Conservation (phyloP, 2,113 vertebrate species). For the Glaucidium brasilianum region DNA sequence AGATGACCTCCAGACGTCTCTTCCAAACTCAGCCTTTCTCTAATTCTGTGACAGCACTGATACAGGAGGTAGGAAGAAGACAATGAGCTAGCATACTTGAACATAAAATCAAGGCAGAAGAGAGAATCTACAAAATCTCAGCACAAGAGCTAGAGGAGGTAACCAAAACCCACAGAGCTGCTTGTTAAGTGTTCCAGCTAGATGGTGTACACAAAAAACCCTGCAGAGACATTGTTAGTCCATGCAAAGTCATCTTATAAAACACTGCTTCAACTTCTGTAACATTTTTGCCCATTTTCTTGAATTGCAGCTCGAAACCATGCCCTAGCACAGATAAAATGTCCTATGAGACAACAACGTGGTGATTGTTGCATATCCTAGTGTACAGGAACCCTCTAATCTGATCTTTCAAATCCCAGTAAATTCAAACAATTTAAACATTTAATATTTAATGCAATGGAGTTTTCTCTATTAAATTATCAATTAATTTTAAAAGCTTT, state of each 20-base stretch:
- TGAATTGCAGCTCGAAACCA: neutral
- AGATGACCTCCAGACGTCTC: neutral
- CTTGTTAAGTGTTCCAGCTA: neutral
- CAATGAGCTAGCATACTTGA: neutral
- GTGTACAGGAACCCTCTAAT: neutral
- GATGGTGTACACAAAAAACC: neutral
- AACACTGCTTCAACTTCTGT: neutral
- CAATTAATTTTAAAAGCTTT: neutral
- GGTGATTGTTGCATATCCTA: neutral
- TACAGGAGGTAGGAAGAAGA: neutral
- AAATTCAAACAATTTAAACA: neutral
- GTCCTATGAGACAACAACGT: neutral
- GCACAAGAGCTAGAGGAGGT: neutral
- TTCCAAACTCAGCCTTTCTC: neutral
- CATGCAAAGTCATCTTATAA: neutral
- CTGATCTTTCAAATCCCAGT: neutral
- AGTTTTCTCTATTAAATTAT: neutral
- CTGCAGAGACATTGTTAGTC: neutral
- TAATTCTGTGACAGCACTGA: neutral
- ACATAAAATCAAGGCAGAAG: neutral
- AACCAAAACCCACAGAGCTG: neutral
- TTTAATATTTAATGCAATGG: neutral
- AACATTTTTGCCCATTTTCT: neutral
- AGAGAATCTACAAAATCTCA: neutral
- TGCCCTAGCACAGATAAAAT: neutral